Conservation (phyloP, 2,888 invertebrate species). For the Drosophila macrospina region DNA sequence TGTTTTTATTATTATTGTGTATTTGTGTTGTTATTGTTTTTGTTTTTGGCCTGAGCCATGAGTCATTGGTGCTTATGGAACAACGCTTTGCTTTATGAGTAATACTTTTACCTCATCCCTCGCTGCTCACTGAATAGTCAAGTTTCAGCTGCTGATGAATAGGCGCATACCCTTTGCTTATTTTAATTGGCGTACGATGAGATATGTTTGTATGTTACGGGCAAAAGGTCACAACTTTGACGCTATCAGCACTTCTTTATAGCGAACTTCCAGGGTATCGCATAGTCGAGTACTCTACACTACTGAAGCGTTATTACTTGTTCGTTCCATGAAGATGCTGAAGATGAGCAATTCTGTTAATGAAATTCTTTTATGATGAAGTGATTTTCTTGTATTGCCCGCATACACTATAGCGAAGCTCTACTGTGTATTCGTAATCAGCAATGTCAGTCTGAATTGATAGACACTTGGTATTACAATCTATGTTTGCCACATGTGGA, state of each 20-base stretch:
- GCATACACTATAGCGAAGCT: no score
- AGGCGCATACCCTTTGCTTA: neutral
- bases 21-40: slow-evolving; percentile 9
- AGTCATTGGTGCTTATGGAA: slow-evolving; percentile 29
- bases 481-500: no score
- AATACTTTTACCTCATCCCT: slow-evolving; percentile 17
- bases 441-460: no score
- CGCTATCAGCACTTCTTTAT: no score
- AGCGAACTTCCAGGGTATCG: neutral
- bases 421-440: no score
- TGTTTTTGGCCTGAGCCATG: slow-evolving; percentile 9
- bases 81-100: slow-evolving; percentile 34
- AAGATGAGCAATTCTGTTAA: neutral
- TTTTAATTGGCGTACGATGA: neutral
- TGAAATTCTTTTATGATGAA: neutral
- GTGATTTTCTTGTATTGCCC: no score
- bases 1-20: slow-evolving; percentile 20
- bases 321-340: neutral
- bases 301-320: neutral
- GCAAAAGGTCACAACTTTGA: no score
- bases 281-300: neutral
- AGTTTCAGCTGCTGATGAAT: slow-evolving; percentile 1
- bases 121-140: neutral
- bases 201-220: no score
- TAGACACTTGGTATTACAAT: no score